Evolutionary conservation across 2,888 invertebrate species (phyloP), one percentile per base, ranked within the genome.

Genomic region (Ectobius pallidus): DNA sequence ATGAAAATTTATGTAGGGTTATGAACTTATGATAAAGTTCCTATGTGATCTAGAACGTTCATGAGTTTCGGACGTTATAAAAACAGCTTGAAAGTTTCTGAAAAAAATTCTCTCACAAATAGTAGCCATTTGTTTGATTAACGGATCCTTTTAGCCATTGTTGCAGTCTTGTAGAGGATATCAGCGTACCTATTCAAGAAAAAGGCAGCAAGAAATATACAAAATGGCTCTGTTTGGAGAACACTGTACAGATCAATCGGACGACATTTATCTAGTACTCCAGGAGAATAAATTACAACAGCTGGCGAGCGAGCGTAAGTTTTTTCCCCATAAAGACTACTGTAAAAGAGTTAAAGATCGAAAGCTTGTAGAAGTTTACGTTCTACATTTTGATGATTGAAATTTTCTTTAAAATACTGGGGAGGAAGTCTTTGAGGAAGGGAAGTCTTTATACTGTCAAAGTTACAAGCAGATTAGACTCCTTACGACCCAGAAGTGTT

Each of bases 51-150:
- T 7, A 34, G 34, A 34, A 7, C 11, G 11, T 34, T 7, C 34
- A 11, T 9, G 62, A 2, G 65, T 46, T 25, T 22, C 39, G 14
- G n/a, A 27, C 34, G 42, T 9, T 20, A 14, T 42, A 46, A 25
- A 65, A 44, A 65, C 9, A 20, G 18, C 18, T 34, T 16, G n/a
- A 9, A 46, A 30, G 62, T 18, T 14, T 4, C 20, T 6, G 18
- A 11, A 22, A 30, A 42, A 46, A 46, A 27, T 39, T 39, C 18
- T 34, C 58, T 42, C 63, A 65, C n/a, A 68, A 72, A 68, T 58
- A 39, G 39, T 44, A 39, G 61, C 61, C 42, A 72, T 72, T 68
- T 72, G 39, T 68, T 72, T 72, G 72, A 72, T 67, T 68, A 72
- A 72, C 68, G 68, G 42, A 55, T 55, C 72, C 68, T 68, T 72